Conservation (phyloP, 2,797 vertebrate species). For the Perodicticus potto region DNA sequence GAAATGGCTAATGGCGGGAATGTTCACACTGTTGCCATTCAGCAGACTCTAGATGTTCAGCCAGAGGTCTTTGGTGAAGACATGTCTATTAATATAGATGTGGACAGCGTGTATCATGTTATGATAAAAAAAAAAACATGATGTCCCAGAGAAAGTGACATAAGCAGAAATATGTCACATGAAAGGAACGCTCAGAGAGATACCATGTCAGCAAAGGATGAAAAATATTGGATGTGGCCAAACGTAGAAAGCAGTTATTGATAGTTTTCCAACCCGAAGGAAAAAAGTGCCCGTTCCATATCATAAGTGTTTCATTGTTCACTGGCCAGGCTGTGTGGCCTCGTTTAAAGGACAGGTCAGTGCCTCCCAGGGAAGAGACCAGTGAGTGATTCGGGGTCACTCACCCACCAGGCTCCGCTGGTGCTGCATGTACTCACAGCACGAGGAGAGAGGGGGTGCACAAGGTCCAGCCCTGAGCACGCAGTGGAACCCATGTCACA, state of each 20-base stretch:
- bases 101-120: background rate
- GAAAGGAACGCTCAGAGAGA: background rate
- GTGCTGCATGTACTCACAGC: background rate
- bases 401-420: background rate
- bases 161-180: background rate
- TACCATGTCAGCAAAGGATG: background rate
- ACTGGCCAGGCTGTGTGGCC: background rate
- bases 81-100: background rate
- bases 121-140: background rate
- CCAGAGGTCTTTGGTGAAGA: background rate
- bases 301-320: background rate
- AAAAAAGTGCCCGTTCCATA: background rate
- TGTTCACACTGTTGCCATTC: no score
- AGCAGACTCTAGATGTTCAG: background rate
- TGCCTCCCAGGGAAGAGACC: background rate
- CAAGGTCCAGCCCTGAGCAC: background rate
- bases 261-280: background rate
- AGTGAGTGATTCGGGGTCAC: background rate
- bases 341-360: background rate
- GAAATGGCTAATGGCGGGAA: background rate
- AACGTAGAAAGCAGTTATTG: background rate
- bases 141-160: background rate
- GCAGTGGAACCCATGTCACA: rapidly evolving
- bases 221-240: background rate
- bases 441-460: background rate